Evolutionary conservation across 2,113 vertebrate species (phyloP), one percentile per base, ranked within the genome.

Genomic region (Rhabdomys dilectus): DNA sequence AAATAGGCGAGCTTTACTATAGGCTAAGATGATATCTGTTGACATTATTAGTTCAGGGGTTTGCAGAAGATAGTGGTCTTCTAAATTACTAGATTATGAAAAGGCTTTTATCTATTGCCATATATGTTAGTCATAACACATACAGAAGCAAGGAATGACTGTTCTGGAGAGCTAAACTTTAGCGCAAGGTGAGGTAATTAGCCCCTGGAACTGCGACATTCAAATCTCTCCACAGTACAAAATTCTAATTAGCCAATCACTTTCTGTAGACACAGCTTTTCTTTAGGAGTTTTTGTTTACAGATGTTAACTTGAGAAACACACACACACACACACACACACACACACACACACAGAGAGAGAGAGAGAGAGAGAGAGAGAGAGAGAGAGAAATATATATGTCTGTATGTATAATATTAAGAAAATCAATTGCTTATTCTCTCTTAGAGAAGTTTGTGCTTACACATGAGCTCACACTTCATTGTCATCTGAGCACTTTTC

Each of bases 311-410:
- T 29, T 42, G 24, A 62, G 15, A 62, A 4, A 62, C 15, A 62
- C 1, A 1, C 6, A 81, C 1, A 1, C 6, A 81, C 1, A 1
- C 6, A 81, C 1, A 1, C 6, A 81, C 1, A 1, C 6, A 81
- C 1, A 1, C 6, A 81, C 1, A 1, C 6, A n/a, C n/a, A n/a
- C 1, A 1, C 6, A 81, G 26, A 39, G 12, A 66, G 64, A 66
- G 11, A 66, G 19, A 62, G 64, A 66, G 24, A 64, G 62, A 64
- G 8, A 64, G 64, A 66, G 9, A 66, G 29, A 66, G 64, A 66
- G 29, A 66, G 64, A 31, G 29, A 4, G 64, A 34, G 29, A 31
- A 31, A 62, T n/a, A 36, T 60, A 22, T 16, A 29, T 29, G 3
- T 48, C 12, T 77, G 24, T 31, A 15, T 48, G 26, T 77, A 3